Conservation (phyloP, 2,797 vertebrate species). For the Pseudopleuronectes americanus region DNA sequence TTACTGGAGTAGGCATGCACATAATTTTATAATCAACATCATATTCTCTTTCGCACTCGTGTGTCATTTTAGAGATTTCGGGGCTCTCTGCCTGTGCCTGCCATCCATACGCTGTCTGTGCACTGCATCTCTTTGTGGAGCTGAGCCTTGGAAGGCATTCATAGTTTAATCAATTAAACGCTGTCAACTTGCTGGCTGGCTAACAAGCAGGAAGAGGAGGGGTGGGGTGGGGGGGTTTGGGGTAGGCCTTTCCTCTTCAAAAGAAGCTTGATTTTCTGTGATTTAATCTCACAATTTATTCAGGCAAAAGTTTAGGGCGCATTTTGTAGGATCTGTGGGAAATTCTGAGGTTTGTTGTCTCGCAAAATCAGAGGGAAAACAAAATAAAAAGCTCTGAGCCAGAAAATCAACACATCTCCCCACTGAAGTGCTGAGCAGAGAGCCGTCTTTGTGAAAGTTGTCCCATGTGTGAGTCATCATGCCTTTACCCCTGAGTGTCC, state of each 20-base stretch:
- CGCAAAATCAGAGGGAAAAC: conserved; percentile 53
- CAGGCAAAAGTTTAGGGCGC: conserved; percentile 47
- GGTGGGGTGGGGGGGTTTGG: too few relatives aligned
- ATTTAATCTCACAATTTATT: conserved; percentile 61
- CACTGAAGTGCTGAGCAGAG: conserved; percentile 40
- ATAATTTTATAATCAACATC: conserved; percentile 73
- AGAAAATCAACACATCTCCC: conserved; percentile 57
- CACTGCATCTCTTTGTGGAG: conserved; percentile 46
- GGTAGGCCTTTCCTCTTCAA: conserved; percentile 56
- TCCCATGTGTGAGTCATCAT: conserved; percentile 60
- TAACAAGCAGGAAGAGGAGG: conserved; percentile 52
- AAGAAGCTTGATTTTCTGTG: conserved; percentile 72
- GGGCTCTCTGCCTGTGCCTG: conserved; percentile 44
- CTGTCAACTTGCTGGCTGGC: conserved; percentile 64
- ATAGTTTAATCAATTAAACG: conserved; percentile 71
- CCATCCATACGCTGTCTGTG: conserved; percentile 40
- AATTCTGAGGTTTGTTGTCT: conserved; percentile 50
- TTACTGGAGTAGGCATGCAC: conserved; percentile 63
- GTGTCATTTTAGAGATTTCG: conserved; percentile 53
- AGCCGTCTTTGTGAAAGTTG: conserved; percentile 46
- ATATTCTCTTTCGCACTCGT: conserved; percentile 67
- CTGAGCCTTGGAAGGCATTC: conserved; percentile 63
- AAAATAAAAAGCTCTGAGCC: conserved; percentile 43
- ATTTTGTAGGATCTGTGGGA: conserved; percentile 58
- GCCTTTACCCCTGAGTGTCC: conserved; percentile 47